These are phyloP conservation scores for Eilema sororculum DNA, from an alignment of 2,888 invertebrate genomes.

Conservation along the genomic window DNA sequence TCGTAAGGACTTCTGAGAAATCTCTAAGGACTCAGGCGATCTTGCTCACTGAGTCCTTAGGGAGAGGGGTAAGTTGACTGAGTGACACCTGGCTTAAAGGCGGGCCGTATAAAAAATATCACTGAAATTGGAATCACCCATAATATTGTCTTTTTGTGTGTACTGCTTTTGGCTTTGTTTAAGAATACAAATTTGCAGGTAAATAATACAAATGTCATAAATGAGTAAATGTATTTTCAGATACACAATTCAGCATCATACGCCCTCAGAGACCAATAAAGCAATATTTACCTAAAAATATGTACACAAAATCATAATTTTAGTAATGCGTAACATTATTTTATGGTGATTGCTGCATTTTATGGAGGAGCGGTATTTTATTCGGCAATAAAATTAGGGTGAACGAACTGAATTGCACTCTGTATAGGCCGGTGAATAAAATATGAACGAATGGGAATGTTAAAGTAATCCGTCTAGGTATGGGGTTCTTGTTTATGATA, in stretches of 20 bases:
- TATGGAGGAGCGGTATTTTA: slow-evolving; percentile 47
- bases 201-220: background rate
- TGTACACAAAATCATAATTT: slow-evolving; percentile 45
- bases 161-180: too few species aligned
- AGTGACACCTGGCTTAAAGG: too few species aligned
- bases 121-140: too few species aligned
- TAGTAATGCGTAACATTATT: slow-evolving; percentile 44
- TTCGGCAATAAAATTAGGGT: slow-evolving; percentile 47
- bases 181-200: too few species aligned
- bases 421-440: slow-evolving; percentile 33
- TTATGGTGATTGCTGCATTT: slow-evolving; percentile 50
- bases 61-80: too few species aligned
- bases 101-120: too few species aligned
- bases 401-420: slow-evolving; percentile 45
- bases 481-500: background rate
- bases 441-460: slow-evolving; percentile 22
- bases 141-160: too few species aligned
- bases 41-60: too few species aligned
- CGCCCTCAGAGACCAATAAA: slow-evolving; percentile 7
- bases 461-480: background rate
- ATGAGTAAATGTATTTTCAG: background rate
- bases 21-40: too few species aligned
- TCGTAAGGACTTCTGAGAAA: too few species aligned
- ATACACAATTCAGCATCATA: slow-evolving; percentile 3
- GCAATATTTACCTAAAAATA: slow-evolving; percentile 31